Evolutionary conservation across 2,888 invertebrate genomes (phyloP), one percentile per base, ranked within the genome.

Genomic region (Trichacis sp.): DNA sequence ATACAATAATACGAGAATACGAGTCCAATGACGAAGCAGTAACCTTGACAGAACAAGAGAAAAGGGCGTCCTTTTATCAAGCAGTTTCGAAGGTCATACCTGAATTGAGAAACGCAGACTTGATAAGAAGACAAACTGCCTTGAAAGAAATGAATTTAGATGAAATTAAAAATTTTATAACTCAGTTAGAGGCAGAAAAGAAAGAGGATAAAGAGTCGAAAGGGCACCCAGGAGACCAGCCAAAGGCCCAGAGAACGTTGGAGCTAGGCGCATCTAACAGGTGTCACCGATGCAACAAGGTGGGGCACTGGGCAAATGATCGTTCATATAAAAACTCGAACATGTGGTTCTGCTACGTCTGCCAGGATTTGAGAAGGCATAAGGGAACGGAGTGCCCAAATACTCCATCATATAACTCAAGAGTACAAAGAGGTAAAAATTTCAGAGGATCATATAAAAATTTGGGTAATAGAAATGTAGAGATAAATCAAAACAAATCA

Each of bases 1-100:
- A 68, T 6, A 19, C 54, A 8, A 67, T 70, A 0, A 50, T 70
- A 19, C 51, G 66, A 60, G 60, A 71, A 40, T 65, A 67, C n/a
- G 69, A 64, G 17, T 9, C 20, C 1, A 63, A 66, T 18, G 55
- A 51, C 33, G 49, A 60, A 45, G 65, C 59, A 5, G 40, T 50
- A 3, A 47, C 60, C 8, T 45, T 71, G 2, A 63, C 69, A 0
- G 64, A 69, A 18, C 54, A 71, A 66, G 67, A 65, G 18, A 67
- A 59, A 19, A 43, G 71, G 30, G 42, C 64, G 1, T 19, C 67
- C 1, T 68, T 71, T 50, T 67, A 71, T 51, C 57, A 67, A 48
- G 64, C 71, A 1, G 55, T 71, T 2, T 40, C 46, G 1, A 8
- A 29, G 4, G 15, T 53, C 17, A 30, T 38, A 3, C 64, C 61